Conservation (phyloP, 2,888 invertebrate species). For the Hetaerina titia region DNA sequence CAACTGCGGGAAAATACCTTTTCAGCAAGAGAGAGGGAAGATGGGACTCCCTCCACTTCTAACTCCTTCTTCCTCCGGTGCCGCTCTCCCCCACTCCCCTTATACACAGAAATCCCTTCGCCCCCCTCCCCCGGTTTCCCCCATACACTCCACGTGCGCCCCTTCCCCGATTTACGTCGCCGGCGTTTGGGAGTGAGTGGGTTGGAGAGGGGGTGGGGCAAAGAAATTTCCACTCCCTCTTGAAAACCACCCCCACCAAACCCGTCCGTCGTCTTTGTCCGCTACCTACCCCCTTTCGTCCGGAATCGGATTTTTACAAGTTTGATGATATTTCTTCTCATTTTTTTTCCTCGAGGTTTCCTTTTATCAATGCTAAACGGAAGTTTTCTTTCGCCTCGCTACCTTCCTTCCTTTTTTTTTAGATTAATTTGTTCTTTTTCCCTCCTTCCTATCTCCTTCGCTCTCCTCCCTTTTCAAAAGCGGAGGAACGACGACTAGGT, state of each 20-base stretch:
- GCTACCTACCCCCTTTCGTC: background rate
- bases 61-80: background rate
- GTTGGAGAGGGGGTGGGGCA: background rate
- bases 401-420: background rate
- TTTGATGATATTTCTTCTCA: constrained; percentile 10
- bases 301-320: constrained; percentile 46
- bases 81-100: too few species aligned
- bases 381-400: background rate
- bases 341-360: constrained; percentile 20
- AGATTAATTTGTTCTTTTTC: background rate
- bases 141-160: too few species aligned
- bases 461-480: background rate
- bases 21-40: background rate
- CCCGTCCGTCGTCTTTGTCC: background rate
- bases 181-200: too few species aligned
- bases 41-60: background rate
- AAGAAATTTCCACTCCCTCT: background rate
- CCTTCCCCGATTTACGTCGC: too few species aligned
- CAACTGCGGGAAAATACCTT: constrained; percentile 19
- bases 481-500: background rate
- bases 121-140: background rate
- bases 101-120: too few species aligned
- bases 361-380: constrained; percentile 4
- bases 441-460: background rate
- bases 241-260: background rate